phyloP scores from a whole-genome alignment of 2,113 vertebrate genomes.

The Pao palembangensis region DNA sequence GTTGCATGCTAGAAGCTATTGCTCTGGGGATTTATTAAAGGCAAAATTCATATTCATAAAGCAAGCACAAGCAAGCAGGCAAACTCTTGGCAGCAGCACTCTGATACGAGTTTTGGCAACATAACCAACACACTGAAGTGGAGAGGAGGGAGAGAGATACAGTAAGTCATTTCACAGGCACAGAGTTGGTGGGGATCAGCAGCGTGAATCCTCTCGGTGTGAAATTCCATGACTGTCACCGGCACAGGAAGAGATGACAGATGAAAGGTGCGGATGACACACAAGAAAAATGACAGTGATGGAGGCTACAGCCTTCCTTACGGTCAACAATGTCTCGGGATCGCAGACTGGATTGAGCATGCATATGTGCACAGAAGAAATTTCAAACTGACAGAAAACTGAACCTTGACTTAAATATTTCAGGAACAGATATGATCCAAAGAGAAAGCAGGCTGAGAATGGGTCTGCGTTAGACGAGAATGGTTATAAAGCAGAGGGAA shows the following conservation, averaged over 20 bases:
- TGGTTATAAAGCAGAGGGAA: background rate
- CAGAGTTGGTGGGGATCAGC: slow-evolving; percentile 54
- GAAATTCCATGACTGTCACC: slow-evolving; percentile 52
- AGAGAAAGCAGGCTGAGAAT: background rate
- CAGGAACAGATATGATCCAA: background rate
- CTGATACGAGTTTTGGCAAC: slow-evolving; percentile 56
- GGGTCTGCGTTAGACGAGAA: background rate
- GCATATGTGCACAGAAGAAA: slow-evolving; percentile 11
- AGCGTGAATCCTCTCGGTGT: slow-evolving; percentile 53
- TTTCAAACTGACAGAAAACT: background rate
- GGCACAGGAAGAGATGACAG: slow-evolving; percentile 41
- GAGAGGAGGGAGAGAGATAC: slow-evolving; percentile 7
- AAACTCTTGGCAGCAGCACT: slow-evolving; percentile 39
- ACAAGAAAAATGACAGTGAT: slow-evolving; percentile 40
- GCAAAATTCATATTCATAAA: background rate
- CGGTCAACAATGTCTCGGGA: slow-evolving; percentile 32
- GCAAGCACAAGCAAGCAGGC: slow-evolving; percentile 24
- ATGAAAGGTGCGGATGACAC: slow-evolving; percentile 28
- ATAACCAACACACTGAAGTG: slow-evolving; percentile 21
- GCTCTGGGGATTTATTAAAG: slow-evolving; percentile 6
- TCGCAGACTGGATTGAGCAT: slow-evolving; percentile 16
- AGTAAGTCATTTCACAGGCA: slow-evolving; percentile 56
- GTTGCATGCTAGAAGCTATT: slow-evolving; percentile 7
- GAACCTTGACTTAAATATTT: background rate
- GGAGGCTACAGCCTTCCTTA: slow-evolving; percentile 30